A percentile compares a stretch with the other conserved stretches of the same genome.
Conservation (phyloP, 53 echinoderm and acorn worm genomes). For the Henricia sp. region DNA sequence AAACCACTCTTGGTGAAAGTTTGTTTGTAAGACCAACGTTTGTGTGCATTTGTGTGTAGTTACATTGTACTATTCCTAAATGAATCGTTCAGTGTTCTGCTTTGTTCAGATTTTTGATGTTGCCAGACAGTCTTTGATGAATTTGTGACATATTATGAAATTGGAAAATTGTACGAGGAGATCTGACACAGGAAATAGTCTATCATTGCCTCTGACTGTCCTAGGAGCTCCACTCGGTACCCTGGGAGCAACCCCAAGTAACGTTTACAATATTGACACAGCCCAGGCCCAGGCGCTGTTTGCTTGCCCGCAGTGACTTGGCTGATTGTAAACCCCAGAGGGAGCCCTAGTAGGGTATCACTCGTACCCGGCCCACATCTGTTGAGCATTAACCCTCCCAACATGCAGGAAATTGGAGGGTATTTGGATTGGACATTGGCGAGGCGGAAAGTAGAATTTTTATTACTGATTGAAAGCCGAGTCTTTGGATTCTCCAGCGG, state of each 20-base stretch:
- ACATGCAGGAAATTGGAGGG: conserved; percentile 56
- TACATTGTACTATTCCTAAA: not conserved
- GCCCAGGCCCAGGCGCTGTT: not conserved
- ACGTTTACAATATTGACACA: conserved; percentile 2
- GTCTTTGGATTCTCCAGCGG: not conserved
- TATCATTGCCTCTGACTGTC: conserved; percentile 30
- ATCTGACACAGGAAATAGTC: conserved; percentile 53
- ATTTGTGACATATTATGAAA: conserved; percentile 19
- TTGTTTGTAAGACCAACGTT: too few relatives aligned
- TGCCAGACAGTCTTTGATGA: not conserved
- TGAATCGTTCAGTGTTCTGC: not conserved
- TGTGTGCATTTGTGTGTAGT: too few relatives aligned
- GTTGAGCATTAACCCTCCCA: conserved; percentile 27
- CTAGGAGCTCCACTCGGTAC: not conserved
- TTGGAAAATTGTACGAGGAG: conserved; percentile 8
- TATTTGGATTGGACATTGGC: conserved; percentile 59
- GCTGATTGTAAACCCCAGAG: conserved; percentile 60
- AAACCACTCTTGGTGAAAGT: too few relatives aligned
- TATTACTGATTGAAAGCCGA: conserved; percentile 25
- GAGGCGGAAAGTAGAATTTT: conserved; percentile 40
- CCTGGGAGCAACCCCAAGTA: conserved; percentile 28
- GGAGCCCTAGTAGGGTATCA: conserved; percentile 56
- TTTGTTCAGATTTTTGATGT: conserved; percentile 1
- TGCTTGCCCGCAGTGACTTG: conserved; percentile 36
- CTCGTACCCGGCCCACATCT: conserved; percentile 43